A percentile compares a stretch with the other conserved stretches of the same genome.
phyloP scores from a whole-genome alignment of 53 echinoderm and acorn worm genomes.

The Paracentrotus lividus region DNA sequence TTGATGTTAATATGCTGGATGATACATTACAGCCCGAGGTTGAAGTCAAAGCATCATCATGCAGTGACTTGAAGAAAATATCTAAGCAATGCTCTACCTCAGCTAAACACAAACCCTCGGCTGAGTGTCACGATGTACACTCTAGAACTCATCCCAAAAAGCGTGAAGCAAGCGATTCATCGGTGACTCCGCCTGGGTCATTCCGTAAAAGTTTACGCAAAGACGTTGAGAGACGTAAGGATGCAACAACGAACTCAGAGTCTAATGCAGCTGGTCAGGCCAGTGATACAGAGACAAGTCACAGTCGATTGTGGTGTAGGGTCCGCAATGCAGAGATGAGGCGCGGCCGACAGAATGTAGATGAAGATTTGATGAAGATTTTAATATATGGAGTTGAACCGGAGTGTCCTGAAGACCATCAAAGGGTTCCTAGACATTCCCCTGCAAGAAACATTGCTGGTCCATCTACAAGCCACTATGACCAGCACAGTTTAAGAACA shows the following conservation, averaged over 20 bases:
- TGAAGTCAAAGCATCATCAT: background rate
- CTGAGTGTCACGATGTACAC: conserved; percentile 14
- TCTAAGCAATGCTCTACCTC: background rate
- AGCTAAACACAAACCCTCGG: background rate
- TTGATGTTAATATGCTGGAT: background rate
- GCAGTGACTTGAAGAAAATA: background rate
- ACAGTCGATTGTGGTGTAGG: conserved; percentile 77
- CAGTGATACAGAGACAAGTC: conserved; percentile 73
- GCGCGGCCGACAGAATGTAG: conserved; percentile 82
- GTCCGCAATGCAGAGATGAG: conserved; percentile 85
- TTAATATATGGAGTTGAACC: conserved; percentile 85
- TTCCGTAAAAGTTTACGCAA: conserved; percentile 83
- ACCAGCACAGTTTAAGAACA: conserved; percentile 22
- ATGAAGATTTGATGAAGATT: conserved; percentile 85
- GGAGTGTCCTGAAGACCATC: conserved; percentile 63
- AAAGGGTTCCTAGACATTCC: conserved; percentile 37
- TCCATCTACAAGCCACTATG: conserved; percentile 38
- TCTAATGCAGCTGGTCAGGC: conserved; percentile 2
- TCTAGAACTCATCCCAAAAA: conserved; percentile 80
- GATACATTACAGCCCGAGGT: background rate
- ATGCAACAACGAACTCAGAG: background rate
- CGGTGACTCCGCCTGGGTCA: conserved; percentile 80
- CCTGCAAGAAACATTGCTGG: conserved; percentile 26
- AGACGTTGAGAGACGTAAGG: conserved; percentile 35
- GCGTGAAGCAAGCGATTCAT: conserved; percentile 82